Evolutionary conservation across 2,113 vertebrate genomes (phyloP), one percentile per base, ranked within the genome.

Genomic region (Rhinoptilus africanus): DNA sequence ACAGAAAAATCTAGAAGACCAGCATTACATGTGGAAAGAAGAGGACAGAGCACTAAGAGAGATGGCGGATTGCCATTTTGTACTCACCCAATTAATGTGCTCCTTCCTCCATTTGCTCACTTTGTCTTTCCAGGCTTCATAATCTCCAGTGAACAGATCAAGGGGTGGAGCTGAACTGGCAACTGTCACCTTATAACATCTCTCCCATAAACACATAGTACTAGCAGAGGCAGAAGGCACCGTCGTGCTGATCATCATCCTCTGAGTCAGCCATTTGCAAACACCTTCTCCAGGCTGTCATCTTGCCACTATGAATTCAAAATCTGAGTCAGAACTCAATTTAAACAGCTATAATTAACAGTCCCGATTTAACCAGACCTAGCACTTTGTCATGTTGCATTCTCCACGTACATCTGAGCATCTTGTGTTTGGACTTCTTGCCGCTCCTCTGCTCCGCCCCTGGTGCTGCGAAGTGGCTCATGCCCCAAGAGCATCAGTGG

Each of bases 271-370:
- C 80, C 95, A 97, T 96, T 94, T 98, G 95, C 93, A 94, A 97
- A 92, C 93, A 96, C 93, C 96, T 97, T 97, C 96, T 95, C 93
- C 88, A 95, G 91, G 95, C 96, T 97, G 89, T 97, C 94, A 98
- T 96, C 89, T 89, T 93, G 90, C 41, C 96, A 95, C 95, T 93
- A 93, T 62, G 85, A 93, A 93, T 86, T 95, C 91, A 94, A 97
- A 95, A 97, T 97, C 91, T 96, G 92, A 96, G 79, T 97, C 94
- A 96, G 91, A 98, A 96, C 91, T 73, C 94, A 96, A 97, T 95
- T 96, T 95, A 96, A 97, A 95, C 89, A 95, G 88, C 93, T 96
- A 90, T 97, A 95, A 98, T 97, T 97, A 98, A 93, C 81, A 95
- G 87, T 85, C 88, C 91, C 57, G 48, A 97, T 97, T 97, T 98